phyloP scores from a whole-genome alignment of 2,113 vertebrate species.

The Zosterops borbonicus region DNA sequence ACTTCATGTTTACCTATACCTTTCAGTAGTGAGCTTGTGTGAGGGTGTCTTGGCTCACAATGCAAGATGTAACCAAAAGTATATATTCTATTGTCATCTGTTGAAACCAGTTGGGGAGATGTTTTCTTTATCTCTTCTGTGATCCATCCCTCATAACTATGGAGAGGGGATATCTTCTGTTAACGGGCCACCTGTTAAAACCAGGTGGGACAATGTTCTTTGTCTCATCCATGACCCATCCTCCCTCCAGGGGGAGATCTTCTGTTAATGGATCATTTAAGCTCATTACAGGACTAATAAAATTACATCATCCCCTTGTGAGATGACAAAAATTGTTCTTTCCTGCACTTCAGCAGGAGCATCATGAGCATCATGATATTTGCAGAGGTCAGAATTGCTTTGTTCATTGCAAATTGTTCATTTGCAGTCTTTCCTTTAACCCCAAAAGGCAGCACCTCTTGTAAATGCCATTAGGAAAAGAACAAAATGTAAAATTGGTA shows the following conservation, averaged over 20 bases:
- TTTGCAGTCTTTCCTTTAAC: not conserved
- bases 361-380: fast-evolving
- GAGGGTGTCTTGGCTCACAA: not conserved
- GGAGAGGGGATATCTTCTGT: not conserved
- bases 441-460: not conserved
- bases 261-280: not conserved
- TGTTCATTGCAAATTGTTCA: not conserved
- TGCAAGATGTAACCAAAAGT: not conserved
- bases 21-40: not conserved
- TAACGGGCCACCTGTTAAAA: not conserved
- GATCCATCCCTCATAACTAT: not conserved
- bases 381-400: not conserved
- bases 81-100: not conserved
- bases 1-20: not conserved
- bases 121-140: not conserved
- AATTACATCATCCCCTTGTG: not conserved
- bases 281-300: not conserved
- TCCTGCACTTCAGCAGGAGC: no score
- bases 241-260: not conserved
- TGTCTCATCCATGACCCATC: not conserved
- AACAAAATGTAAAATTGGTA: not conserved
- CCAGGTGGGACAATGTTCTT: not conserved
- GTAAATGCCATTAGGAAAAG: not conserved
- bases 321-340: not conserved
- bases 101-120: not conserved